Evolutionary conservation across 2,113 vertebrate genomes (phyloP).

Genomic region (Sylvicapra grimmia): DNA sequence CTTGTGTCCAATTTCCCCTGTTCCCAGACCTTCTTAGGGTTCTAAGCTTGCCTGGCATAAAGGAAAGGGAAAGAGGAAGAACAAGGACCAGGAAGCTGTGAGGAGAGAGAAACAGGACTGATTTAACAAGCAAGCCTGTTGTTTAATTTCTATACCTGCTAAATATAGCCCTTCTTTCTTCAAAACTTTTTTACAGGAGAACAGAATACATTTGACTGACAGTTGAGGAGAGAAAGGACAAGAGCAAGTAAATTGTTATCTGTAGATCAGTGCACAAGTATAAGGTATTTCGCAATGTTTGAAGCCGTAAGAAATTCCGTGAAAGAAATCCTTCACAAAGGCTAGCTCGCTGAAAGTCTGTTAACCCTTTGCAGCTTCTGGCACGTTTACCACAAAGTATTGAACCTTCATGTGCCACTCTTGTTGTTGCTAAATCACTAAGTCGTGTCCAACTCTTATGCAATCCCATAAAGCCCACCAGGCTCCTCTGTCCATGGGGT

Average conservation of each 20-base stretch:
- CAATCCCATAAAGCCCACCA: not conserved
- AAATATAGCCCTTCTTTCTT: constrained; percentile 8
- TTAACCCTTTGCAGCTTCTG: not conserved
- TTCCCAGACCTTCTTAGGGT: not conserved
- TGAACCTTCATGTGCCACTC: not conserved
- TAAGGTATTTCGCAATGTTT: not conserved
- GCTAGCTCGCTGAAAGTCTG: not conserved
- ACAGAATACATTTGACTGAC: constrained; percentile 24
- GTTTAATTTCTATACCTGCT: constrained; percentile 28
- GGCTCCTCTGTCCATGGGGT: not conserved
- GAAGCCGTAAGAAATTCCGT: not conserved
- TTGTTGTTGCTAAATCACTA: not conserved
- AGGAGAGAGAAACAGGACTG: not conserved
- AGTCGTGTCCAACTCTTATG: accelerated
- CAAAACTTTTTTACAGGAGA: constrained; percentile 7
- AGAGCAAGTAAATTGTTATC: constrained; percentile 13
- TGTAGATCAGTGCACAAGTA: not conserved
- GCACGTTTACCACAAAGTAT: not conserved
- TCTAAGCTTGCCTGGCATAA: not conserved
- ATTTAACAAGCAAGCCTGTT: constrained; percentile 26
- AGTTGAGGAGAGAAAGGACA: not conserved
- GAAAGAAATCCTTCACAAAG: not conserved
- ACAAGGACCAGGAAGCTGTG: not conserved
- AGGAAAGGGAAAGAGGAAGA: not conserved
- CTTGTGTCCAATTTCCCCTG: not conserved